Base-by-base conservation (phyloP, 2,797 vertebrate genomes). In the Neosilurus hyrtlii region DNA sequence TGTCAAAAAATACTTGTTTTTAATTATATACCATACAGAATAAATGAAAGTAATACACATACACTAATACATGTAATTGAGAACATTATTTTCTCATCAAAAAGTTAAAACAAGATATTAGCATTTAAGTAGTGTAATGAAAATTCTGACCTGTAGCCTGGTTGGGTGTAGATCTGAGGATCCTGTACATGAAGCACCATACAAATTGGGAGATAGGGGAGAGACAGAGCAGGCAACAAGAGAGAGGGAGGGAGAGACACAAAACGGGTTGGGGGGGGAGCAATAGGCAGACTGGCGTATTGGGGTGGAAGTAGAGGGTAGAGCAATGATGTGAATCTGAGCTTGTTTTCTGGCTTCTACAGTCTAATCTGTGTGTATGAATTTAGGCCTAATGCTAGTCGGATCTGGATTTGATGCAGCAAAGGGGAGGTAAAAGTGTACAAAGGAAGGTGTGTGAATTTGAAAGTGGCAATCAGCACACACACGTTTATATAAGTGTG, bases 61-160 rank as follows among this genome's bases (percentile, higher is more conserved):
- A 56, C 16, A 56, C 43, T 30, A 30, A 30, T 30, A 43, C 43
- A 43, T 74, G n/a, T 72, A 54, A 12, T 5, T 35, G 12, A 26
- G n/a, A 8, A 10, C 15, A 52, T 73, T 26, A 52, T 56, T 73
- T 73, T 11, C 8, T 56, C 2, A 9, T 73, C 16, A 11, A 3
- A 5, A 0, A 35, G 71, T 49, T 74, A 37, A 51, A 57, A 81
- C 4, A 35, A 80, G n/a, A 51, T 18, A 62, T 79, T 82, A 90
- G 80, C 62, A 90, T 89, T 87, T 90, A 92, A 37, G 66, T 89
- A 92, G 83, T 90, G 89, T 52, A 89, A 90, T 79, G 54, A 76
- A 80, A 83, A 85, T 84, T 91, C 94, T 94, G 93, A 95, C 93
- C 94, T 95, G 94, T 92, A 92, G 89, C 88, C 81, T 92, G 91